Evolutionary conservation across 1,140 invertebrate genomes (phyloP).

Genomic region (Drosophila asahinai): DNA sequence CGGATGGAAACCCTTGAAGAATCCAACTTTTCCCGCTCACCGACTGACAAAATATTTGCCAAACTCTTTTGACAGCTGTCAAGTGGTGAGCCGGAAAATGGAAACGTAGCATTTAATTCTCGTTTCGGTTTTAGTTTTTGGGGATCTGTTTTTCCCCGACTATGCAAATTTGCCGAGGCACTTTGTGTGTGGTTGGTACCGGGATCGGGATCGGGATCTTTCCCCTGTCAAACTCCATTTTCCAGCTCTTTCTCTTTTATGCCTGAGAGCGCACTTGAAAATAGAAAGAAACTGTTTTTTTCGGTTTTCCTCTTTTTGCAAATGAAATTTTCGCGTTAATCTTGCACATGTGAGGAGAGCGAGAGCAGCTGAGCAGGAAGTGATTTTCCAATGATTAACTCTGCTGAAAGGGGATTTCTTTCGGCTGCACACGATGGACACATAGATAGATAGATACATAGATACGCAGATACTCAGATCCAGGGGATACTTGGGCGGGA

Average conservation of each 20-base stretch:
- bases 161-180: conserved; percentile 73
- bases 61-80: conserved; percentile 78
- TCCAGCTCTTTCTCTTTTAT: conserved; percentile 12
- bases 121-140: conserved; percentile 36
- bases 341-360: conserved; percentile 47
- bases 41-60: conserved; percentile 78
- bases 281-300: conserved; percentile 35
- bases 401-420: conserved; percentile 66
- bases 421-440: conserved; percentile 43
- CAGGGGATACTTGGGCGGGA: not conserved
- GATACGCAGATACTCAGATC: conserved; percentile 28
- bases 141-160: conserved; percentile 34
- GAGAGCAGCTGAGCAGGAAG: conserved; percentile 68
- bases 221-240: conserved; percentile 31
- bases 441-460: conserved; percentile 52
- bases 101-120: conserved; percentile 70
- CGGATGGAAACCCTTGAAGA: conserved; percentile 21
- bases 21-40: conserved; percentile 12
- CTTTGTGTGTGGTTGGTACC: conserved; percentile 56
- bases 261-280: conserved; percentile 44
- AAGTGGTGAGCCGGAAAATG: conserved; percentile 65
- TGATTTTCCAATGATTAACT: conserved; percentile 84
- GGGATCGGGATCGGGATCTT: conserved; percentile 13
- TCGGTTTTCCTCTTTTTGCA: conserved; percentile 21
- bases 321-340: conserved; percentile 78